These are phyloP conservation scores for Silurus aristotelis DNA, from an alignment of 2,797 vertebrate genomes.

Conservation along the genomic window DNA sequence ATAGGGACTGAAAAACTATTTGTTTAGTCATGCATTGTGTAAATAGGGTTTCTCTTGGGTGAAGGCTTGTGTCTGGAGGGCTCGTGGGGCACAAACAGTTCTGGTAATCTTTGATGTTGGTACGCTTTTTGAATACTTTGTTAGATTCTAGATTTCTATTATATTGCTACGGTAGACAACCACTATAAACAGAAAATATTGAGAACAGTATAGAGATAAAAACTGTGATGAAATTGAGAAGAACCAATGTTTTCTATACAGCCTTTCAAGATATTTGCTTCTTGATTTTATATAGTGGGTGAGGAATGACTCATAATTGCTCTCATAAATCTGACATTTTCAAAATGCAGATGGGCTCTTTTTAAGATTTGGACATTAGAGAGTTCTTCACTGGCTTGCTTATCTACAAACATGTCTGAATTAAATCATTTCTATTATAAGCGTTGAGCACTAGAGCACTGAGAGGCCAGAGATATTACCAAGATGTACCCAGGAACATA, in stretches of 20 bases:
- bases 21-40: constrained; percentile 35
- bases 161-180: background rate
- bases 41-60: background rate
- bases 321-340: background rate
- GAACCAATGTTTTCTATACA: too few relatives aligned
- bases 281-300: background rate
- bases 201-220: background rate
- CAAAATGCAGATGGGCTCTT: too few relatives aligned
- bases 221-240: background rate
- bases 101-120: background rate
- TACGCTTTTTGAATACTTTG: background rate
- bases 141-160: background rate
- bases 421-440: background rate
- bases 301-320: background rate
- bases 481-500: background rate
- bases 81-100: background rate
- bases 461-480: background rate
- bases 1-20: too few relatives aligned
- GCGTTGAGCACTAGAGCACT: background rate
- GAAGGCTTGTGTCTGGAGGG: background rate
- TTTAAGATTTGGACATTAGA: background rate
- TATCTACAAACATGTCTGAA: background rate
- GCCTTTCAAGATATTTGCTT: background rate
- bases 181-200: too few relatives aligned
- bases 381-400: background rate